phyloP scores from a whole-genome alignment of 2,113 vertebrate genomes.

The Paramisgurnus dabryanus region DNA sequence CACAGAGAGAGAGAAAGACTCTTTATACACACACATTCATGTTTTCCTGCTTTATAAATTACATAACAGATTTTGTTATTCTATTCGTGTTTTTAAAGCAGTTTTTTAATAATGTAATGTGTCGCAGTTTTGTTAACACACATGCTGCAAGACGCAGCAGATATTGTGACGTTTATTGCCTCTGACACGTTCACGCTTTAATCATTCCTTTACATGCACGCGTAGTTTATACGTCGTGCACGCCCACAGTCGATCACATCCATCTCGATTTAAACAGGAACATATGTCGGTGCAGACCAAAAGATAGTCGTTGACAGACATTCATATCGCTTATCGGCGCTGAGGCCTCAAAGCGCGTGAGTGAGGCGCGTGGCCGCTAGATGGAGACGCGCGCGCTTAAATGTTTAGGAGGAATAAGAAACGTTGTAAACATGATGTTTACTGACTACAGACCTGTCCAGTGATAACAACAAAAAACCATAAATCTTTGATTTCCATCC shows the following conservation, averaged over 20 bases:
- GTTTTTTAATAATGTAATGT: no score
- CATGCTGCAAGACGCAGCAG: not conserved
- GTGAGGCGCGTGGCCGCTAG: constrained; percentile 29
- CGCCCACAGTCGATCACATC: not conserved
- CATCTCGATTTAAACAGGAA: not conserved
- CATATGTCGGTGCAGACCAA: not conserved
- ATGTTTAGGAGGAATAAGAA: not conserved
- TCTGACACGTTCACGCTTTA: not conserved
- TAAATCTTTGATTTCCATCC: no score
- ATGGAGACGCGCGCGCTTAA: constrained; percentile 8
- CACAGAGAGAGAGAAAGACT: no score
- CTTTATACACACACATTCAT: no score
- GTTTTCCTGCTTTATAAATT: no score
- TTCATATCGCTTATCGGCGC: not conserved
- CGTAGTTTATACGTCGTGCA: not conserved
- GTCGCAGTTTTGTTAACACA: not conserved
- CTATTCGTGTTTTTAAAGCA: no score
- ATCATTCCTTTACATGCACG: not conserved
- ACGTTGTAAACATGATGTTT: not conserved
- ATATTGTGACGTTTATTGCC: not conserved
- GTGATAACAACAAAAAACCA: no score
- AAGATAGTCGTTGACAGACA: not conserved
- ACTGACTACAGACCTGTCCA: no score
- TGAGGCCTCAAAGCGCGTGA: not conserved
- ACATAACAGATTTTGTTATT: not conserved